Evolutionary conservation across 2,888 invertebrate genomes (phyloP), one percentile per base, ranked within the genome.

Genomic region (Lasiommata megera): DNA sequence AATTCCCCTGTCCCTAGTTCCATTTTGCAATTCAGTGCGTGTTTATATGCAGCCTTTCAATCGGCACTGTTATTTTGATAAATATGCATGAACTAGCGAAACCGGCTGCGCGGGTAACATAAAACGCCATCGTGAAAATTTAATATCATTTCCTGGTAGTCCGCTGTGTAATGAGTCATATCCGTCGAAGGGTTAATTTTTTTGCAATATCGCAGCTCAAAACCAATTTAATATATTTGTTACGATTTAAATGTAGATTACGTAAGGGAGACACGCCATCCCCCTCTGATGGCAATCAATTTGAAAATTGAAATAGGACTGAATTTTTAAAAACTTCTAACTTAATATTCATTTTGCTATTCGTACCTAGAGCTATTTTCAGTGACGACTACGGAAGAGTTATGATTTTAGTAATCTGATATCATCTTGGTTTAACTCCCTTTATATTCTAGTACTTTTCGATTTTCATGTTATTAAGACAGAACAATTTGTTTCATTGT

Each of bases 31-130:
- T 82, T 81, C 78, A 70, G 78, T 88, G 86, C 86, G 86, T 88
- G 89, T 88, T 85, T 86, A 81, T 88, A 87, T 88, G 87, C 88
- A 88, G 82, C 85, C 84, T 88, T 88, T 88, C 88, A 89, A 89
- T 89, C 88, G 88, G 79, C 82, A 78, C 81, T 84, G 87, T 87
- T 88, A 88, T 89, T 89, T 88, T 87, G 88, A 89, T 89, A 88
- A 89, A 90, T 90, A 90, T 90, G 88, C 84, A 90, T 89, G 88
- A 88, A 87, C 79, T 77, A 74, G 82, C 82, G 78, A 85, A 88
- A 84, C 84, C 79, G 79, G 76, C 77, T 74, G 78, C 79, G 78
- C 75, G 80, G 81, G 82, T 84, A 84, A 85, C 84, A 81, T 82
- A 81, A 88, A 88, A 87, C 86, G 82, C 83, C 81, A 84, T 86